Evolutionary conservation across 2,113 vertebrate genomes (phyloP), one percentile per base, ranked within the genome.

Genomic region (Urocynchramus pylzowi): DNA sequence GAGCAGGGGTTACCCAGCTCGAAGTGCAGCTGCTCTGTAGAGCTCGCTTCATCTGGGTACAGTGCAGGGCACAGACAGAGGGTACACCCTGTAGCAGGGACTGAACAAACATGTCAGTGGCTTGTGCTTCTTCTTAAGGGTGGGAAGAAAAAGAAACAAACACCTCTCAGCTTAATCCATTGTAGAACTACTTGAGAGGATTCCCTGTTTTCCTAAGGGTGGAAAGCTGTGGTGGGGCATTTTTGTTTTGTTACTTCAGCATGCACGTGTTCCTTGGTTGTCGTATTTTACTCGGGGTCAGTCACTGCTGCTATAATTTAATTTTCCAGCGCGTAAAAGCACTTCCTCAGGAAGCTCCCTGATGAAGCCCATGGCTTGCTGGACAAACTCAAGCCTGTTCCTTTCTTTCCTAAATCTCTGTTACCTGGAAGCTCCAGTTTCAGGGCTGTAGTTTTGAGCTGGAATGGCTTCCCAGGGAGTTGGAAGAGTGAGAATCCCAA

Each of bases 211-310:
- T 22, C 30, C 2, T 27, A n/a, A 49, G 35, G 52, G 13, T 37
- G 24, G 23, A 67, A 80, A 39, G 63, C 3, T 0, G 0, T 13
- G 27, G 13, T 47, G 12, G 14, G 18, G 19, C 15, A 4, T 11
- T 61, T 69, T 69, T 61, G n/a, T 16, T 35, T 37, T 74, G 12
- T 67, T 60, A 41, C 44, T 78, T 84, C 49, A 73, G 35, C 1
- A 0, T 47, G 30, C 52, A 37, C 1, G 0, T 61, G 0, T 61
- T n/a, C 27, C 7, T 35, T 56, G 18, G 7, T 35, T 42, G 31
- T 44, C 83, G 49, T 59, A 4, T 65, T 89, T 70, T 0, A 2
- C 30, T 37, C 42, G 27, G 9, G 22, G 9, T n/a, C 37, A 37
- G 13, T 47, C 30, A 47, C 18, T 65, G 7, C 81, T 93, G 42